Conservation (phyloP, 2,888 invertebrate species). For the Pogonocherus hispidulus region DNA sequence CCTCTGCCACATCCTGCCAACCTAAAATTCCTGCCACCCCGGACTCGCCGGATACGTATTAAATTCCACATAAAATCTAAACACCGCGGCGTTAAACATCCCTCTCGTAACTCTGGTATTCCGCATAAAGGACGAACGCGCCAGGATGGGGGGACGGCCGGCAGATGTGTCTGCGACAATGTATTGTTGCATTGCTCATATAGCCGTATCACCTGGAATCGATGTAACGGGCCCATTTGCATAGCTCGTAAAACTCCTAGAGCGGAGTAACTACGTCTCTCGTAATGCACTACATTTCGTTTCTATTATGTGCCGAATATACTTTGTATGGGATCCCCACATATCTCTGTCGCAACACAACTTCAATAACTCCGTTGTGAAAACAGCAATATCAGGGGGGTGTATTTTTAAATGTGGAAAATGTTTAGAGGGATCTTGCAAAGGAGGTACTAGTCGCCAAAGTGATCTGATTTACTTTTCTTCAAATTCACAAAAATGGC, state of each 20-base stretch:
- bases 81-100: constrained; percentile 42
- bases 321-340: constrained; percentile 9
- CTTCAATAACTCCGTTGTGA: background rate
- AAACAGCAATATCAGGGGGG: too few species aligned
- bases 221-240: constrained; percentile 59
- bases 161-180: constrained; percentile 49
- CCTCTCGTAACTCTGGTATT: constrained; percentile 20
- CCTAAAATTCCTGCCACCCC: background rate
- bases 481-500: too few species aligned
- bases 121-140: background rate
- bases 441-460: too few species aligned
- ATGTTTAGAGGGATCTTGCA: too few species aligned
- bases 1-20: background rate
- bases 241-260: constrained; percentile 56
- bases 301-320: constrained; percentile 18
- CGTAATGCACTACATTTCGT: constrained; percentile 48
- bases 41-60: constrained; percentile 43
- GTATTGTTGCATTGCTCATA: constrained; percentile 51
- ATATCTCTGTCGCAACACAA: background rate
- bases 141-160: background rate
- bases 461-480: too few species aligned
- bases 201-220: constrained; percentile 56
- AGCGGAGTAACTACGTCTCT: constrained; percentile 53
- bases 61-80: constrained; percentile 50
- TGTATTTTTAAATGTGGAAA: too few species aligned